A percentile compares a stretch with the other conserved stretches of the same genome.
Conservation (phyloP, 2,888 invertebrate genomes). For the Callinectes sapidus region DNA sequence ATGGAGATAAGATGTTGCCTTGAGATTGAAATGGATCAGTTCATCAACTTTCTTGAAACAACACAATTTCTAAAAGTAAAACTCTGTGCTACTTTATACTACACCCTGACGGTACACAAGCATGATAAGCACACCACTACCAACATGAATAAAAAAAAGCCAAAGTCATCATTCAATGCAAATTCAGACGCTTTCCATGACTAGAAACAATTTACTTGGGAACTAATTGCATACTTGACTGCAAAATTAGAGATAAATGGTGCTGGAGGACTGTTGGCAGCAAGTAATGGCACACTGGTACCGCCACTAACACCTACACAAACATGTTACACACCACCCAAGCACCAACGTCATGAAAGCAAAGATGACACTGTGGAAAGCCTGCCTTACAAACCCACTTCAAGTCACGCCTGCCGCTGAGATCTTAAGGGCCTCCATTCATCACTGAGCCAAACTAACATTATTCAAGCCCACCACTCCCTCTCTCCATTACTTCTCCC, state of each 20-base stretch:
- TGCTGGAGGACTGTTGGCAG: neutral
- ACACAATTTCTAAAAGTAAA: too few species aligned
- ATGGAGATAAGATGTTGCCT: neutral
- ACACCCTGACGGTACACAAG: neutral
- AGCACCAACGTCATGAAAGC: neutral
- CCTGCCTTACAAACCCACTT: neutral
- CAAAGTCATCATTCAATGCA: neutral
- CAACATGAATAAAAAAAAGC: neutral
- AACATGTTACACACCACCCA: slow-evolving; percentile 2
- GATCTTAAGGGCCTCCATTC: neutral
- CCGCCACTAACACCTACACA: neutral
- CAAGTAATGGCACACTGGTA: neutral
- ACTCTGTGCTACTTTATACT: neutral
- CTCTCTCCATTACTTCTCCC: neutral
- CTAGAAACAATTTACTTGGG: neutral
- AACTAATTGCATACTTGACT: neutral
- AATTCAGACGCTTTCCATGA: neutral
- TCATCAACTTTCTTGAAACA: too few species aligned
- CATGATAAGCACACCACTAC: neutral
- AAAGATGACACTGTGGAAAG: neutral
- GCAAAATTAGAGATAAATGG: neutral
- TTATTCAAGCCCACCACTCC: slow-evolving; percentile 1
- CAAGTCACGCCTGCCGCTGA: neutral
- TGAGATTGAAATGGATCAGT: too few species aligned
- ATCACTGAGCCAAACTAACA: neutral